Evolutionary conservation across 2,113 vertebrate genomes (phyloP).

Genomic region (Rallus limicola): DNA sequence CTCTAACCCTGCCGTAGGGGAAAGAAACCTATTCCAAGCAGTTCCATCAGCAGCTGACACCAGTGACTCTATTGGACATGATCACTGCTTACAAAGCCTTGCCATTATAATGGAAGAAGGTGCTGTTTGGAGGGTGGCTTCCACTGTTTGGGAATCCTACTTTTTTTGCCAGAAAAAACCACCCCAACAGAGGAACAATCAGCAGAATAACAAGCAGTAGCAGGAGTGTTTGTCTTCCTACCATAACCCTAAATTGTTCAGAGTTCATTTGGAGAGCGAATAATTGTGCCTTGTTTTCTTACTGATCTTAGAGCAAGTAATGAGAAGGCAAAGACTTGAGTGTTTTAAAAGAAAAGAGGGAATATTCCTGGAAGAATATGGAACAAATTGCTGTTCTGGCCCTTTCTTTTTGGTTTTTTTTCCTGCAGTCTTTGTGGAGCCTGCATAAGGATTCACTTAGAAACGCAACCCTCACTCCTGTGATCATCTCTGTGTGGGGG

Average conservation of each 20-base stretch:
- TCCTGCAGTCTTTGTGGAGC: background rate
- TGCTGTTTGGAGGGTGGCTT: background rate
- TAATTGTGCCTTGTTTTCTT: background rate
- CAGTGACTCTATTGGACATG: background rate
- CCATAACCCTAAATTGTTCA: background rate
- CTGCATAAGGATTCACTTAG: constrained; percentile 5
- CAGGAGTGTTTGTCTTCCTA: background rate
- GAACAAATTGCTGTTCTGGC: background rate
- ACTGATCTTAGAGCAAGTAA: background rate
- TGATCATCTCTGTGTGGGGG: background rate
- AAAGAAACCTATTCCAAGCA: background rate
- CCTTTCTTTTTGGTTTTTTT: background rate
- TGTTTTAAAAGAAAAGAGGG: background rate
- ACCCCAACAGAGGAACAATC: background rate
- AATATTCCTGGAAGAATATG: background rate
- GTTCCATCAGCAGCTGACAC: background rate
- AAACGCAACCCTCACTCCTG: background rate
- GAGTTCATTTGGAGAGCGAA: background rate
- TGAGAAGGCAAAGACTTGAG: background rate
- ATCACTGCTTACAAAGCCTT: background rate
- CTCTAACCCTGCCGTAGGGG: background rate
- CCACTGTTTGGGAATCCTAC: background rate
- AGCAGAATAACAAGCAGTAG: background rate
- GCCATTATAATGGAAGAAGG: background rate
- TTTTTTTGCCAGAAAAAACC: background rate